phyloP scores from a whole-genome alignment of 2,113 vertebrate species.

The Sinocyclocheilus maitianheensis region DNA sequence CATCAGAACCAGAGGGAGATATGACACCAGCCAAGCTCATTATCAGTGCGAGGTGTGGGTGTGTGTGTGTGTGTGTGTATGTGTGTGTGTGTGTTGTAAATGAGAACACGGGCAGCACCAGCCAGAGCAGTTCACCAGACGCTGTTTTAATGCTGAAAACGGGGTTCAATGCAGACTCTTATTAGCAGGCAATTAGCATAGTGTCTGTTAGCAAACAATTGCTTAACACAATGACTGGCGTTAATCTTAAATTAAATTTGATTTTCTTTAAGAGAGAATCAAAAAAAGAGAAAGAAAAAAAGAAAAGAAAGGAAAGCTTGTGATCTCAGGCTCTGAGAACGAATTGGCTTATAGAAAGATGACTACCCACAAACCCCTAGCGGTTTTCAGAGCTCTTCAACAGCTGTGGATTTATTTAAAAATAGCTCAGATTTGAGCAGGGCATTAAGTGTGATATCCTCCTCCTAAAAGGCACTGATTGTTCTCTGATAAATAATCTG shows the following conservation, averaged over 20 bases:
- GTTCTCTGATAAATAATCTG: conserved; percentile 20
- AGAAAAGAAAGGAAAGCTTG: not conserved
- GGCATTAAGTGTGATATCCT: conserved; percentile 10
- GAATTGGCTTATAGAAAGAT: not conserved
- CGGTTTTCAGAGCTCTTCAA: not conserved
- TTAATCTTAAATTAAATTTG: conserved; percentile 1
- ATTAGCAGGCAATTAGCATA: conserved; percentile 1
- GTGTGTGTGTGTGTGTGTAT: no score
- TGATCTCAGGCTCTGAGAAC: not conserved
- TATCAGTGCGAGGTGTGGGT: not conserved
- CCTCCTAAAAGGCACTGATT: not conserved
- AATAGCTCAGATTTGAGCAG: conserved; percentile 10
- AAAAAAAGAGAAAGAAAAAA: no score
- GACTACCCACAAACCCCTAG: conserved; percentile 22
- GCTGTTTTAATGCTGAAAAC: not conserved
- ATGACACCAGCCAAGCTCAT: not conserved
- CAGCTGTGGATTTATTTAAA: conserved; percentile 15
- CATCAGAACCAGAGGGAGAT: no score
- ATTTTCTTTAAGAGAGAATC: not conserved
- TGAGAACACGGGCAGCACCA: not conserved
- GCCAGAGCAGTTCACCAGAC: not conserved
- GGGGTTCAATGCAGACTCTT: not conserved
- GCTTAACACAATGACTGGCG: not conserved
- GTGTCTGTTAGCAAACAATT: conserved; percentile 7
- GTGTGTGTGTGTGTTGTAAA: not conserved